phyloP scores from a whole-genome alignment of 2,797 vertebrate species.

The Cossypha niveicapilla region DNA sequence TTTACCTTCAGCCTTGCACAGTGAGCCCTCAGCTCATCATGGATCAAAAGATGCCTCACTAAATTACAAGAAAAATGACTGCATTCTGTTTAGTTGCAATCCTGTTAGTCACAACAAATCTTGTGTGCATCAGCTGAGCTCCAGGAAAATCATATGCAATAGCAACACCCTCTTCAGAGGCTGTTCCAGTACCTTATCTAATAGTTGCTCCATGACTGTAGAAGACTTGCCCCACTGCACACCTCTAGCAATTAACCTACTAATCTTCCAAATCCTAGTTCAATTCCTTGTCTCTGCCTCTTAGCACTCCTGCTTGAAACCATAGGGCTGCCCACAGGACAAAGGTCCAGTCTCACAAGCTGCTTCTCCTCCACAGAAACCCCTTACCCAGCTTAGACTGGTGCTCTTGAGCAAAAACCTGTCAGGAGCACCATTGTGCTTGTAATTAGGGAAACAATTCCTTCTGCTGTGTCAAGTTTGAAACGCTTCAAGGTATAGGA shows the following conservation, averaged over 20 bases:
- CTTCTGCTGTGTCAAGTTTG: neutral
- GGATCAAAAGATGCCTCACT: neutral
- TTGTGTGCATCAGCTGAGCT: neutral
- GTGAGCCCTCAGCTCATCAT: neutral
- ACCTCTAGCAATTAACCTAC: neutral
- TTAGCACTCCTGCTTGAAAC: neutral
- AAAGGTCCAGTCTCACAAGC: neutral
- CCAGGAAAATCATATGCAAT: neutral
- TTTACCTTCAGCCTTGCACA: neutral
- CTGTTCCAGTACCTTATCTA: neutral
- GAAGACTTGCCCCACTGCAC: neutral
- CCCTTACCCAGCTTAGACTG: neutral
- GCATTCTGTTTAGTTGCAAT: neutral
- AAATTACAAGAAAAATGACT: neutral
- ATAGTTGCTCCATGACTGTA: accelerated
- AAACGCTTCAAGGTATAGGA: neutral
- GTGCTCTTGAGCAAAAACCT: neutral
- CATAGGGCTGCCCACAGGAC: accelerated
- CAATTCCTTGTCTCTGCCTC: neutral
- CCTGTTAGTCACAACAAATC: neutral
- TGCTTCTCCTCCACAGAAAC: neutral
- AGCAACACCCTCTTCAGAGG: neutral
- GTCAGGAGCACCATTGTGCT: neutral
- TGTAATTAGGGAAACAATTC: neutral
- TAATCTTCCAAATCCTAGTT: neutral